phyloP scores from a whole-genome alignment of 2,797 vertebrate species.

The Hippopotamyrus pictus region DNA sequence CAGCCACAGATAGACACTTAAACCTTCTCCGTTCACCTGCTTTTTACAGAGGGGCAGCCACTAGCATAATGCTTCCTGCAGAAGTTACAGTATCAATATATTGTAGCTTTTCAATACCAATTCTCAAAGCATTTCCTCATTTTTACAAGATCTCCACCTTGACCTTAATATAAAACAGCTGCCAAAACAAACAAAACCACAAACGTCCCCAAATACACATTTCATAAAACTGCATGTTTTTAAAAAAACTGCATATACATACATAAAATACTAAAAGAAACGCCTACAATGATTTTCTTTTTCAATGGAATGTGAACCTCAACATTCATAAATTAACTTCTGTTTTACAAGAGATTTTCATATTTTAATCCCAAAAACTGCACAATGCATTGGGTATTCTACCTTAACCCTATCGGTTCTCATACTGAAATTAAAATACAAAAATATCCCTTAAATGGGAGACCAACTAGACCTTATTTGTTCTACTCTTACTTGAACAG shows the following conservation, averaged over 20 bases:
- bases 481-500: neutral
- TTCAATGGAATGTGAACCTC: neutral
- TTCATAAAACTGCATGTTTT: neutral
- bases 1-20: neutral
- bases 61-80: neutral
- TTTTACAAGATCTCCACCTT: neutral
- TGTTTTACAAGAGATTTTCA: neutral
- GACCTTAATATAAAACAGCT: neutral
- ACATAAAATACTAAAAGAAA: neutral
- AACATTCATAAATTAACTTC: neutral
- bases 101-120: neutral
- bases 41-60: neutral
- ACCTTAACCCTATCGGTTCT: neutral
- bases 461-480: neutral
- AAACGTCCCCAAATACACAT: neutral
- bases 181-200: neutral
- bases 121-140: slow-evolving; percentile 5
- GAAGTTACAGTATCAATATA: neutral
- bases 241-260: neutral
- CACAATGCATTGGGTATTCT: neutral
- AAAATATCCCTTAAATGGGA: neutral
- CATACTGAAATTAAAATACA: neutral
- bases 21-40: neutral
- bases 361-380: neutral
- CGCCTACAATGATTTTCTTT: neutral